Percentiles rank a stretch among this genome's conserved stretches.
These are phyloP conservation scores for Tineola bisselliella DNA, from an alignment of 2,888 invertebrate species.

Conservation along the genomic window DNA sequence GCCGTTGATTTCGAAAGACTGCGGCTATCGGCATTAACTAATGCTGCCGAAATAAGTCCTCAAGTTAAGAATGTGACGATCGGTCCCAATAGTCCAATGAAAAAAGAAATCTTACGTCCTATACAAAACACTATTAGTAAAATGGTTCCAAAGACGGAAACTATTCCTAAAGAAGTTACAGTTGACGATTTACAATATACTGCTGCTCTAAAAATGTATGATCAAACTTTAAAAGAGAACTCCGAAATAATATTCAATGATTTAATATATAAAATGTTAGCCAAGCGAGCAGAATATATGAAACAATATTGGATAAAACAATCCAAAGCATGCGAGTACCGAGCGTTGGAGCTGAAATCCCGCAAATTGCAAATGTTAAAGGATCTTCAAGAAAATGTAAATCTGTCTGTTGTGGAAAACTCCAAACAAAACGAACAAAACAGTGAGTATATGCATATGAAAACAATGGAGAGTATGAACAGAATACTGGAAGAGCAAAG, in stretches of 20 bases:
- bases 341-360: slow-evolving; percentile 49
- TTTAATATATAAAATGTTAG: slow-evolving; percentile 43
- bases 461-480: slow-evolving; percentile 57
- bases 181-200: slow-evolving; percentile 42
- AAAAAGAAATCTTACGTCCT: slow-evolving; percentile 20
- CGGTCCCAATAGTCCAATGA: slow-evolving; percentile 43
- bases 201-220: slow-evolving; percentile 42
- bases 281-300: slow-evolving; percentile 39
- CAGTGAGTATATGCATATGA: slow-evolving; percentile 46
- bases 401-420: slow-evolving; percentile 43
- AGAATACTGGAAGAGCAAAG: slow-evolving; percentile 61
- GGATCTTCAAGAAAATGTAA: slow-evolving; percentile 61
- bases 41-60: slow-evolving; percentile 64
- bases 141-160: slow-evolving; percentile 25
- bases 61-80: slow-evolving; percentile 62
- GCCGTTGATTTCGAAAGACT: slow-evolving; percentile 55
- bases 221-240: slow-evolving; percentile 35
- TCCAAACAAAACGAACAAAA: slow-evolving; percentile 62
- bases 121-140: slow-evolving; percentile 22
- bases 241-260: slow-evolving; percentile 38
- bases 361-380: slow-evolving; percentile 48
- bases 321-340: slow-evolving; percentile 41
- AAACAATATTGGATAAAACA: slow-evolving; percentile 40
- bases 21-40: slow-evolving; percentile 68
- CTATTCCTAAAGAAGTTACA: slow-evolving; percentile 40